These are phyloP conservation scores for Apostichopus japonicus DNA, from an alignment of 35 echinoderm and acorn worm species.

Conservation along the genomic window DNA sequence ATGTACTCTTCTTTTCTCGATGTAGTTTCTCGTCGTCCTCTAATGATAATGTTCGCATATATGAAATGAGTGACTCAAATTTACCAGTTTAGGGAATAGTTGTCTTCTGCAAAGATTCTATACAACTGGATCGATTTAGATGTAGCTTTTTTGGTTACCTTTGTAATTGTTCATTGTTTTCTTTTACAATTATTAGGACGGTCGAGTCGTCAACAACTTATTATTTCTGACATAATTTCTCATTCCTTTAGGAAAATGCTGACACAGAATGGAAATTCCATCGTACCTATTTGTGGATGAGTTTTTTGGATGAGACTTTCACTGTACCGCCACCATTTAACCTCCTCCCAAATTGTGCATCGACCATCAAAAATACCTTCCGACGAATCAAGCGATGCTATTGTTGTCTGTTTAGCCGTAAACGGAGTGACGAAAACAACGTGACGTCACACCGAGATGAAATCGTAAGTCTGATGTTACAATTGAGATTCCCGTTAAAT, in stretches of 20 bases:
- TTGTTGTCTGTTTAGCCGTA: not conserved
- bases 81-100: too few species aligned
- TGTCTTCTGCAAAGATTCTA: too few species aligned
- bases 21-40: too few species aligned
- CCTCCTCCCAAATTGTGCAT: constrained; percentile 58
- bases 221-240: not conserved
- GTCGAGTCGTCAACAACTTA: too few species aligned
- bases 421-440: not conserved
- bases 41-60: too few species aligned
- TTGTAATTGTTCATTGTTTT: too few species aligned
- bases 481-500: too few species aligned
- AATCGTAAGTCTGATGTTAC: not conserved
- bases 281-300: constrained; percentile 87
- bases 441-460: constrained; percentile 4
- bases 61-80: too few species aligned
- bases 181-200: too few species aligned
- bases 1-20: too few species aligned
- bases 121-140: too few species aligned
- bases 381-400: not conserved
- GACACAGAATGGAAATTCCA: constrained; percentile 95
- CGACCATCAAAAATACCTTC: not conserved
- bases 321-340: constrained; percentile 92
- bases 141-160: too few species aligned
- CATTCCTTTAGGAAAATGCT: constrained; percentile 73
- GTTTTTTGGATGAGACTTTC: constrained; percentile 77